Percentiles rank a stretch among this genome's conserved stretches.
Evolutionary conservation across 2,113 vertebrate species (phyloP).

Genomic region (Crotalus helleri): DNA sequence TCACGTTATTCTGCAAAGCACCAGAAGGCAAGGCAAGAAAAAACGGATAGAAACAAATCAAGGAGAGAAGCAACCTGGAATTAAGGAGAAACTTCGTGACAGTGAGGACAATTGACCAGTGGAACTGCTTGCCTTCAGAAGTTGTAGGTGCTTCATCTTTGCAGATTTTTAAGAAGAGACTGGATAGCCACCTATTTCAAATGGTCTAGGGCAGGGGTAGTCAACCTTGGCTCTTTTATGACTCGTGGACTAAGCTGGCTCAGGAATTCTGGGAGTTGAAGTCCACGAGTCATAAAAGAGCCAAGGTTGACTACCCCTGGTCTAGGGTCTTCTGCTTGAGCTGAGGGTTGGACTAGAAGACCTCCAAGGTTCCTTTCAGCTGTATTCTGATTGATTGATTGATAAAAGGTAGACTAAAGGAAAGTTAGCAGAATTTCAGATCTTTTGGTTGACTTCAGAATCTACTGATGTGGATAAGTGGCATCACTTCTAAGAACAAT

Average conservation of each 20-base stretch:
- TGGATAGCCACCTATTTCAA: neutral
- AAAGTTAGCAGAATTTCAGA: constrained; percentile 2
- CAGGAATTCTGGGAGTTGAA: too few species aligned
- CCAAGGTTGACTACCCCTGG: too few species aligned
- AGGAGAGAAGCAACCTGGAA: neutral
- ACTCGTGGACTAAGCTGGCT: too few species aligned
- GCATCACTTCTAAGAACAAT: neutral
- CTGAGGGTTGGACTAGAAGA: neutral
- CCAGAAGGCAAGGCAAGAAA: neutral
- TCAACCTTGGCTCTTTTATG: too few species aligned
- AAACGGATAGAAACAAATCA: neutral
- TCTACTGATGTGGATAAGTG: neutral
- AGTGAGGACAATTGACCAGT: neutral
- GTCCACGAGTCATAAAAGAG: too few species aligned
- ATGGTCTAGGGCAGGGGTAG: neutral
- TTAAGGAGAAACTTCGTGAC: neutral
- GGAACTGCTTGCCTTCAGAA: neutral
- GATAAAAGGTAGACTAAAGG: neutral
- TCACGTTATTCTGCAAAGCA: neutral
- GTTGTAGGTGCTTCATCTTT: neutral
- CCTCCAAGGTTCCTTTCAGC: neutral
- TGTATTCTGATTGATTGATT: neutral
- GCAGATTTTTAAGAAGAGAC: neutral
- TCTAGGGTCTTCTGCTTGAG: neutral
- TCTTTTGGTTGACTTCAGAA: neutral